Conservation (phyloP, 53 echinoderm and acorn worm genomes). For the Apostichopus leukothele region DNA sequence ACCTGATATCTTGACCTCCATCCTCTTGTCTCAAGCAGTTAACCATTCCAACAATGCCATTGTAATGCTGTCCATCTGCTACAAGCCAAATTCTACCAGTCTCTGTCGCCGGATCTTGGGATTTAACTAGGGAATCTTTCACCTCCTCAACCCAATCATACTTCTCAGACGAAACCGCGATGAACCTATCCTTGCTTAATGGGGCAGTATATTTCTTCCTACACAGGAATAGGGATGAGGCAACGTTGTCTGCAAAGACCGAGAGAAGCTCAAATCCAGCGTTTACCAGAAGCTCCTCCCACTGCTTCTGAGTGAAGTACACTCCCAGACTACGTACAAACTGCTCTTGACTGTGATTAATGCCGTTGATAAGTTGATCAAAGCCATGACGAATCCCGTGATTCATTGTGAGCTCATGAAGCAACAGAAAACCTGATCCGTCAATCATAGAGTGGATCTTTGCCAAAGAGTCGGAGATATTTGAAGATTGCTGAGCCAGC, state of each 20-base stretch:
- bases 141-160: constrained; percentile 68
- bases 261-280: constrained; percentile 68
- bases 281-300: constrained; percentile 49
- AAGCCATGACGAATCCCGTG: constrained; percentile 30
- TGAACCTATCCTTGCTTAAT: constrained; percentile 26
- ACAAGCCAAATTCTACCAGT: constrained; percentile 70
- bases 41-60: constrained; percentile 76
- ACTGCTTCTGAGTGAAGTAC: constrained; percentile 51
- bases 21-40: constrained; percentile 78
- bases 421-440: constrained; percentile 65
- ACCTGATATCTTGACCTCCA: constrained; percentile 76
- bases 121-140: constrained; percentile 50
- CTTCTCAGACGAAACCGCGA: constrained; percentile 47
- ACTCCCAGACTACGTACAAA: constrained; percentile 24
- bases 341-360: neutral
- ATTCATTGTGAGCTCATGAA: constrained; percentile 67
- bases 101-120: constrained; percentile 27
- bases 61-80: constrained; percentile 55
- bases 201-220: constrained; percentile 41
- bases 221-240: constrained; percentile 69
- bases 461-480: constrained; percentile 50
- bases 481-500: constrained; percentile 48
- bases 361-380: constrained; percentile 48
- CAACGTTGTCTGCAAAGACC: constrained; percentile 57
- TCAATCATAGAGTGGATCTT: constrained; percentile 56